These are phyloP conservation scores for Hirtodrosophila alboralis DNA, from an alignment of 2,888 invertebrate species.

Conservation along the genomic window DNA sequence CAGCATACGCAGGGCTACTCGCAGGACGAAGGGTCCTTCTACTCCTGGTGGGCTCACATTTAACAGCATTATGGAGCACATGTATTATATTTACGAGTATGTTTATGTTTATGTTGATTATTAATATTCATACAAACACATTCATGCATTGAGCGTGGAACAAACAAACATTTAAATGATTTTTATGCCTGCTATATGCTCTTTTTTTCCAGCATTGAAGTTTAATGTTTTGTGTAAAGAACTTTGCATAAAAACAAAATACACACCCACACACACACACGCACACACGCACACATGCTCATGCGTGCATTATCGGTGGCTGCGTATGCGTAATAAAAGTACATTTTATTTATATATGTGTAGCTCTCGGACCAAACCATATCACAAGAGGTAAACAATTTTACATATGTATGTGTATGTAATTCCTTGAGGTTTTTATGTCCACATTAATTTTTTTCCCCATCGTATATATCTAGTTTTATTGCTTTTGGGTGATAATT, in stretches of 20 bases:
- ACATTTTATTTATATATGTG: conserved; percentile 65
- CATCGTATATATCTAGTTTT: conserved; percentile 30
- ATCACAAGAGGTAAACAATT: conserved; percentile 39
- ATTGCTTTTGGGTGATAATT: conserved; percentile 56
- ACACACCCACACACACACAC: conserved; percentile 2
- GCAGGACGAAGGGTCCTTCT: conserved; percentile 12
- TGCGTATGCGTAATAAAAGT: conserved; percentile 50
- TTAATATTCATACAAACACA: conserved; percentile 65
- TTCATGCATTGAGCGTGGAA: conserved; percentile 38
- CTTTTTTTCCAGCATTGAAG: conserved; percentile 52
- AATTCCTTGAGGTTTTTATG: conserved; percentile 16
- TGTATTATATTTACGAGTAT: conserved; percentile 56
- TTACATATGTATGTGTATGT: not conserved
- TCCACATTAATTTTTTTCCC: not conserved
- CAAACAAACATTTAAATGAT: conserved; percentile 71
- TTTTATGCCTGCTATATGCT: conserved; percentile 62
- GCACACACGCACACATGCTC: conserved; percentile 5
- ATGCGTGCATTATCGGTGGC: conserved; percentile 14
- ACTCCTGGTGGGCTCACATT: conserved; percentile 24
- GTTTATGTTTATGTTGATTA: conserved; percentile 61
- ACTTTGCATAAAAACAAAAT: conserved; percentile 51
- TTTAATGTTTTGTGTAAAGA: conserved; percentile 67
- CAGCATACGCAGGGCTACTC: not conserved
- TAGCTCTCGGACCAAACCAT: conserved; percentile 5
- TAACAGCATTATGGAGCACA: conserved; percentile 43